A percentile compares a stretch with the other conserved stretches of the same genome.
Conservation (phyloP, 2,113 vertebrate genomes). For the Chamaetylas fuelleborni region DNA sequence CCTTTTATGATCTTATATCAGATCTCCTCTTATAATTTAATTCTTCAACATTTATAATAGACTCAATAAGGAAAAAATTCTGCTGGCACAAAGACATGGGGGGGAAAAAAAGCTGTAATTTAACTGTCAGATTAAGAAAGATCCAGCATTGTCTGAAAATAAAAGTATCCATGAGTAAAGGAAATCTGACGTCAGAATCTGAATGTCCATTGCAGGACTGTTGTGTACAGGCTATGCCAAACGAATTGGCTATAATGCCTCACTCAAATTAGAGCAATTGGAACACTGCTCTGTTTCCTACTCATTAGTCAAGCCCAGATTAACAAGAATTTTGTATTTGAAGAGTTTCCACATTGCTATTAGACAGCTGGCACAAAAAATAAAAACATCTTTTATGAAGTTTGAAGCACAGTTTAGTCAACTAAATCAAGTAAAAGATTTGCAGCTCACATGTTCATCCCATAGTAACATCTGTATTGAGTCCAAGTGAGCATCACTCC, state of each 20-base stretch:
- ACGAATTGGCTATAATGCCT: not conserved
- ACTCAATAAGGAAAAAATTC: not conserved
- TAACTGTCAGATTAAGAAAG: not conserved
- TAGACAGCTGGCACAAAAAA: not conserved
- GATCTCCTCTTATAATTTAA: not conserved
- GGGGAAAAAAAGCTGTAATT: not conserved
- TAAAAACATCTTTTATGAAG: not conserved
- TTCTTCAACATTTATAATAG: not conserved
- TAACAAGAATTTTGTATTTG: slow-evolving; percentile 15
- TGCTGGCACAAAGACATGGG: not conserved
- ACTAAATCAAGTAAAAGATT: slow-evolving; percentile 27
- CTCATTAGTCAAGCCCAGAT: slow-evolving; percentile 1
- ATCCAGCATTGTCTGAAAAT: not conserved
- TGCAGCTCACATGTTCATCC: not conserved
- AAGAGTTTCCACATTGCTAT: slow-evolving; percentile 34
- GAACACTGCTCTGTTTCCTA: slow-evolving; percentile 14
- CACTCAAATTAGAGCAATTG: slow-evolving; percentile 28
- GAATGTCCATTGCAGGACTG: not conserved
- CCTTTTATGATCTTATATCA: not conserved
- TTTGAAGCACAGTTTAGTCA: slow-evolving; percentile 33
- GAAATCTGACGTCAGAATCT: not conserved
- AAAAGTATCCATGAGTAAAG: not conserved
- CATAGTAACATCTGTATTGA: not conserved
- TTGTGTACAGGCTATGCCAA: not conserved
- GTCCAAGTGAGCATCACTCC: not conserved